Base-by-base conservation (phyloP, 2,888 invertebrate species). In the Pristionchus fissidentatus region DNA sequence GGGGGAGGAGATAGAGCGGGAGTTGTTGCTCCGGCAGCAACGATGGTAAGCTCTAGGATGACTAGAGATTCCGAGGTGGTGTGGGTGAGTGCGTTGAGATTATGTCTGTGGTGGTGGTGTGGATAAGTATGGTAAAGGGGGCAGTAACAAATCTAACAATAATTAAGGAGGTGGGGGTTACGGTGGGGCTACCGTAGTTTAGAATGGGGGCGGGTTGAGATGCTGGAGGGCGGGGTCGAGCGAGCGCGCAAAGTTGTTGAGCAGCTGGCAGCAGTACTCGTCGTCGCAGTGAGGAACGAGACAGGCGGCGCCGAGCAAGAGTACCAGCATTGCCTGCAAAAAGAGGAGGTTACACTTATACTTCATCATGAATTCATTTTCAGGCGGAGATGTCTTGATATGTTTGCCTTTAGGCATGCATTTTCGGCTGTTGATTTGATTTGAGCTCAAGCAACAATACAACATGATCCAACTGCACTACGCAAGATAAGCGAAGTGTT, bases 281-380 rank as follows among this genome's bases (percentile, higher is more conserved):
- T 96, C 96, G 87, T 93, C 93, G 87, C 95, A 95, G 93, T 96
- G 95, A 7, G 97, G 97, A 83, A 98, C 96, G 90, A 98, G 94
- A 82, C 97, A 96, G 81, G 97, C 97, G 85, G 97, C 96, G 84
- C 97, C 97, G 92, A 98, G 95, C 90, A 98, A 95, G 86, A 98
- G 94, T 90, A 98, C 94, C 94, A 98, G 95, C 91, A 98, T 94
- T 86, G 97, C 96, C 94, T 98, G 97, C 93, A 98, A 38, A 19
- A 43, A 46, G 29, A 22, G 43, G 19, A 4, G 57, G 15, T 2
- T 32, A 55, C n/a, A 38, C 32, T 55, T 55, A 55, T 4, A 55
- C 7, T 10, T 46, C 46, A 46, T 13, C 10, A 62, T 62, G 10
- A 62, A 46, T 46, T 10, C 15, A 10, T 46, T 46, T 15, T 46